These are phyloP conservation scores for Chloroceryle aenea DNA, from an alignment of 2,113 vertebrate species.

Conservation along the genomic window DNA sequence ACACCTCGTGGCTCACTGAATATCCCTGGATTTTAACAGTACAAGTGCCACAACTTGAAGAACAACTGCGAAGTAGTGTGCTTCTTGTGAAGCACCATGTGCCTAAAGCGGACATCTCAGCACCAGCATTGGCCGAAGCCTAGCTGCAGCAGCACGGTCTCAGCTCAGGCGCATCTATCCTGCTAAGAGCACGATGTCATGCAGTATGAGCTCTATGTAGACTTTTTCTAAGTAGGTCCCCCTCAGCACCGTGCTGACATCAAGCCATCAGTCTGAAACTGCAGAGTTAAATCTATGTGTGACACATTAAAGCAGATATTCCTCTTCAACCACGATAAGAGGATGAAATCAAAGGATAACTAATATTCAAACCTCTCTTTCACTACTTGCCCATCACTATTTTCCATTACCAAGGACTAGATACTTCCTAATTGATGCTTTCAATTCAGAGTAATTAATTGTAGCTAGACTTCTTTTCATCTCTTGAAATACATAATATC, in stretches of 20 bases:
- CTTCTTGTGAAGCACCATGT: rapidly evolving
- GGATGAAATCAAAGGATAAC: not conserved
- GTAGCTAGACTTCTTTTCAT: conserved; percentile 73
- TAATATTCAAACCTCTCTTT: not conserved
- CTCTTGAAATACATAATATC: conserved; percentile 37
- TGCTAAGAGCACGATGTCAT: rapidly evolving
- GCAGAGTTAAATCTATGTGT: rapidly evolving
- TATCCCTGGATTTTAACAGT: rapidly evolving
- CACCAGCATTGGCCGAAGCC: rapidly evolving
- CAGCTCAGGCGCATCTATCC: not conserved
- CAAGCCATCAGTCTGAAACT: not conserved
- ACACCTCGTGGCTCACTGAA: rapidly evolving
- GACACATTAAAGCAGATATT: not conserved
- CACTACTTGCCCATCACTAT: not conserved
- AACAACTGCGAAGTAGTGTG: rapidly evolving
- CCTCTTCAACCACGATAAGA: not conserved
- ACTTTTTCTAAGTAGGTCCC: not conserved
- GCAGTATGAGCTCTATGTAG: rapidly evolving
- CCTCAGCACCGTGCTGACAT: rapidly evolving
- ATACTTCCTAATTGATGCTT: conserved; percentile 77
- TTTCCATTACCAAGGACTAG: not conserved
- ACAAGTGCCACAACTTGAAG: rapidly evolving
- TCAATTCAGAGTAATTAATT: conserved; percentile 83
- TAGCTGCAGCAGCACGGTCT: rapidly evolving
- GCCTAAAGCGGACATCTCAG: rapidly evolving